These are phyloP conservation scores for Drosophila limbata DNA, from an alignment of 2,888 invertebrate genomes.

Conservation along the genomic window DNA sequence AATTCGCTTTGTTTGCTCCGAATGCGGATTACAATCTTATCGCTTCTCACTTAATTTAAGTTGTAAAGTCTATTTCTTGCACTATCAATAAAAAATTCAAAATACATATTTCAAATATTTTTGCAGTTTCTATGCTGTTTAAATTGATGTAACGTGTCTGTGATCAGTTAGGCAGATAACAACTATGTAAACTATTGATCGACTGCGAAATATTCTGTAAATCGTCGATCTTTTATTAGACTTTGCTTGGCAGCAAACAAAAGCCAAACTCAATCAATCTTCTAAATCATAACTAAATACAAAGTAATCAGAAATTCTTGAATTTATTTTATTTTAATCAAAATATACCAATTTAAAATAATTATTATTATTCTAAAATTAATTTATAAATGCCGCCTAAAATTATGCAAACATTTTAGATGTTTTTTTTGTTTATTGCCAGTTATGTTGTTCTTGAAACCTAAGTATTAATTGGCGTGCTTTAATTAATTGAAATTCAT, in stretches of 20 bases:
- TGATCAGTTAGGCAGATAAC: constrained; percentile 37
- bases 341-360: too few relatives aligned
- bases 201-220: not conserved
- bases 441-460: constrained; percentile 8
- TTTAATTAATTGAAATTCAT: constrained; percentile 31
- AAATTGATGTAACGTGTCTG: constrained; percentile 26
- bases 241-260: too few relatives aligned
- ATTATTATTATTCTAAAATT: too few relatives aligned
- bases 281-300: too few relatives aligned
- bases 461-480: constrained; percentile 25
- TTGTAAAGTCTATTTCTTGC: not conserved
- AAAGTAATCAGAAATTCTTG: too few relatives aligned
- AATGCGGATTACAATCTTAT: constrained; percentile 41
- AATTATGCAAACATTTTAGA: constrained; percentile 20
- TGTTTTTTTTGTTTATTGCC: not conserved
- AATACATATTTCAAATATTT: not conserved
- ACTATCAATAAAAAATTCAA: not conserved
- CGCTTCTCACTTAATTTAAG: constrained; percentile 1
- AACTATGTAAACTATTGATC: not conserved
- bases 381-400: constrained; percentile 27
- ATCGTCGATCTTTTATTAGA: not conserved
- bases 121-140: not conserved
- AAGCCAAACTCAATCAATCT: too few relatives aligned
- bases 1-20: constrained; percentile 24
- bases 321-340: too few relatives aligned